phyloP scores from a whole-genome alignment of 1,140 invertebrate genomes.

The Drosophila lini region DNA sequence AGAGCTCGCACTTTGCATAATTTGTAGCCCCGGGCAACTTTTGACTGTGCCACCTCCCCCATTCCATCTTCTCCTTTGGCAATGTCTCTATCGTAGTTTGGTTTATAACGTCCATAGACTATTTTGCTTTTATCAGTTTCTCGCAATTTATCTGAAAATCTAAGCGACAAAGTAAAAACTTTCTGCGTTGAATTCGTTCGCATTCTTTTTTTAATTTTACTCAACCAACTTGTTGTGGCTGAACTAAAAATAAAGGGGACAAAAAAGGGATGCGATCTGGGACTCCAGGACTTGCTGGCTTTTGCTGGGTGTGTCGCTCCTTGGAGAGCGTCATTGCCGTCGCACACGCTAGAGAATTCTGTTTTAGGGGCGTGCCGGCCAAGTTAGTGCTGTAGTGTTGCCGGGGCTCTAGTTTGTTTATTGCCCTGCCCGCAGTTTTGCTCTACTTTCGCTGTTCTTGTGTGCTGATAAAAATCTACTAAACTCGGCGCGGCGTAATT shows the following conservation, averaged over 20 bases:
- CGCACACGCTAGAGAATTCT: conserved; percentile 48
- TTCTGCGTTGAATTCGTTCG: conserved; percentile 13
- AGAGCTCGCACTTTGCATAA: conserved; percentile 64
- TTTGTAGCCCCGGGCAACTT: conserved; percentile 59
- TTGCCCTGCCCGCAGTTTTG: conserved; percentile 53
- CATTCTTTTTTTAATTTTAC: conserved; percentile 5
- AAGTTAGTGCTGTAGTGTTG: conserved; percentile 44
- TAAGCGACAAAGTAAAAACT: conserved; percentile 46
- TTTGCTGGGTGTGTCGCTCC: conserved; percentile 46
- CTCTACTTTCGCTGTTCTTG: conserved; percentile 25
- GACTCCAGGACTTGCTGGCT: background rate
- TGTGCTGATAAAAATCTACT: conserved; percentile 64
- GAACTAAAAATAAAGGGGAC: background rate
- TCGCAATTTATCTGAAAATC: conserved; percentile 48
- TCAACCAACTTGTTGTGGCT: conserved; percentile 42
- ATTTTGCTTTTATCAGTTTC: conserved; percentile 34
- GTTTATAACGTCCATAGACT: conserved; percentile 35
- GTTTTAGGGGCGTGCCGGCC: conserved; percentile 45
- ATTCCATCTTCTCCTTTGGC: background rate
- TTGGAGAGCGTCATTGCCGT: conserved; percentile 46
- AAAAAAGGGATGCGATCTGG: conserved; percentile 9
- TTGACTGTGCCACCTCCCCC: conserved; percentile 24
- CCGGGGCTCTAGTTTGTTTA: conserved; percentile 45
- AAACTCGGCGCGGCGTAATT: conserved; percentile 59
- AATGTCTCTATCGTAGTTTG: conserved; percentile 23